phyloP scores from a whole-genome alignment of 2,113 vertebrate genomes.

The Muntiacus reevesi region DNA sequence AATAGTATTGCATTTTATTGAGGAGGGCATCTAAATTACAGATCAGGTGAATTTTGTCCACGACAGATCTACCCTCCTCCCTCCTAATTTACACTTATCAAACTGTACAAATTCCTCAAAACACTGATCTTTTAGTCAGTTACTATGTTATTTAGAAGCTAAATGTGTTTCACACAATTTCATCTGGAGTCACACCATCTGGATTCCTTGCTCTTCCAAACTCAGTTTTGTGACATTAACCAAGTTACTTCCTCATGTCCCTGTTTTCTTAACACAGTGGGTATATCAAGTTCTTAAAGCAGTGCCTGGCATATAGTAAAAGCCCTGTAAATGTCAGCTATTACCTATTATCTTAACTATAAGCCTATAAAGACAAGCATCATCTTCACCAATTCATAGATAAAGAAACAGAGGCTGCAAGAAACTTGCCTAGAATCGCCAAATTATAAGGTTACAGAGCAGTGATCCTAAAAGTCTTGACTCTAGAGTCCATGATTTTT shows the following conservation, averaged over 20 bases:
- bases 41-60: background rate
- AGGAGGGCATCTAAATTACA: background rate
- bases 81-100: background rate
- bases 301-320: background rate
- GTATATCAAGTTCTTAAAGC: background rate
- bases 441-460: background rate
- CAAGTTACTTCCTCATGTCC: background rate
- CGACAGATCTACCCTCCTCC: background rate
- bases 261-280: background rate
- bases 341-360: background rate
- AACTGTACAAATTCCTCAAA: conserved; percentile 4
- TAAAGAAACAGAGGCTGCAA: background rate
- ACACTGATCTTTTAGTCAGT: background rate
- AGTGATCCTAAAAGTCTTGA: background rate
- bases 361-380: background rate
- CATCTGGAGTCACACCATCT: background rate
- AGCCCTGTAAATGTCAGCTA: background rate
- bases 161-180: background rate
- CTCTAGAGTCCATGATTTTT: background rate
- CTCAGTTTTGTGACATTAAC: background rate
- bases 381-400: background rate
- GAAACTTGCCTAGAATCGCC: background rate
- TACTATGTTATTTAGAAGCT: background rate
- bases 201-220: background rate
- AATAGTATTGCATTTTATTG: background rate